Percentiles rank a stretch among this genome's conserved stretches.
Evolutionary conservation across 2,888 invertebrate species (phyloP).

Genomic region (Pollenia angustigena): DNA sequence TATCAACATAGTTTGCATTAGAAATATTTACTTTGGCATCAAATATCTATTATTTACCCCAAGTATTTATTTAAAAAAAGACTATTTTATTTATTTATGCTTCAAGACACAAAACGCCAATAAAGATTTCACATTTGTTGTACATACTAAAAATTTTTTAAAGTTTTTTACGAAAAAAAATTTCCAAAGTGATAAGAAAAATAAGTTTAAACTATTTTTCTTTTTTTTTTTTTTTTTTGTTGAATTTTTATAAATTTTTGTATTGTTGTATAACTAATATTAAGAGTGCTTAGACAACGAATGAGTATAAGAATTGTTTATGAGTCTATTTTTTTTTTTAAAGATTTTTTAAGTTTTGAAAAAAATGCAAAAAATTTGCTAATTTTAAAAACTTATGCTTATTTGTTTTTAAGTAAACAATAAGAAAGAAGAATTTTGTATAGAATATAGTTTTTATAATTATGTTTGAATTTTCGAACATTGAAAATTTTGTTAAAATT

Average conservation of each 20-base stretch:
- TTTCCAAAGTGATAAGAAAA: constrained; percentile 30
- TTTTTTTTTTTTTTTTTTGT: background rate
- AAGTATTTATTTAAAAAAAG: constrained; percentile 54
- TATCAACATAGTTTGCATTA: constrained; percentile 49
- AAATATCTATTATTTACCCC: constrained; percentile 55
- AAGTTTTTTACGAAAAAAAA: constrained; percentile 29
- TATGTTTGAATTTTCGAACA: too few species aligned
- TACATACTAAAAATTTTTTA: constrained; percentile 20
- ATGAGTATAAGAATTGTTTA: too few species aligned
- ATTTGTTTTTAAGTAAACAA: too few species aligned
- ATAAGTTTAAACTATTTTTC: background rate
- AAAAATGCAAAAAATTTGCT: too few species aligned
- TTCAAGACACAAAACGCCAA: constrained; percentile 71
- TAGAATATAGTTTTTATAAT: too few species aligned
- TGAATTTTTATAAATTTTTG: background rate
- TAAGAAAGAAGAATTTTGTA: too few species aligned
- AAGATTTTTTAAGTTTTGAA: too few species aligned
- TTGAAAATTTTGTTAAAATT: too few species aligned
- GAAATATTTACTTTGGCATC: constrained; percentile 64
- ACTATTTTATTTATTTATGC: constrained; percentile 66
- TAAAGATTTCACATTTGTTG: constrained; percentile 46
- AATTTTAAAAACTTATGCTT: too few species aligned
- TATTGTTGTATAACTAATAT: too few species aligned
- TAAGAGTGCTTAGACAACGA: too few species aligned
- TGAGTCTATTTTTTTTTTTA: too few species aligned